phyloP scores from a whole-genome alignment of 2,888 invertebrate species.

The Tipula vernalis region DNA sequence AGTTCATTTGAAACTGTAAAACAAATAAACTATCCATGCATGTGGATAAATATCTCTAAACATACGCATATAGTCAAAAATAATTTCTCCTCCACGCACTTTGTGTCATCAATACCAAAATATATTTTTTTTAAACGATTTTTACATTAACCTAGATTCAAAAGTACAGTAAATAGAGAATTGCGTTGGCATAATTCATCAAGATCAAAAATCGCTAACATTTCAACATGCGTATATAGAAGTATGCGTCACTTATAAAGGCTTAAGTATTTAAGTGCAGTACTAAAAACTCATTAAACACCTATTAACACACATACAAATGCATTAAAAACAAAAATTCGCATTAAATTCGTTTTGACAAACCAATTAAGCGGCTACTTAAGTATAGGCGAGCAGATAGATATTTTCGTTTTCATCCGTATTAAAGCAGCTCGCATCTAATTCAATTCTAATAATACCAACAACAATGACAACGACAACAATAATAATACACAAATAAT shows the following conservation, averaged over 20 bases:
- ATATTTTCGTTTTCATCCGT: background rate
- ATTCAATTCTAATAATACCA: background rate
- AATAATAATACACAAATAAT: background rate
- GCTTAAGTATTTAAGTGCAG: background rate
- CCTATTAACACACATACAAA: background rate
- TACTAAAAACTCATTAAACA: background rate
- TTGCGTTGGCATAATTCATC: background rate
- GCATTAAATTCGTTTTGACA: background rate
- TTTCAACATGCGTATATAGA: background rate
- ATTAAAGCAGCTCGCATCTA: background rate
- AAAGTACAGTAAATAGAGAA: background rate
- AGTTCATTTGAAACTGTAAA: too few species aligned
- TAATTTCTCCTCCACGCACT: background rate
- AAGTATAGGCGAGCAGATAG: background rate
- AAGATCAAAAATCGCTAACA: background rate
- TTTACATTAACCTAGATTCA: background rate
- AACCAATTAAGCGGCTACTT: background rate
- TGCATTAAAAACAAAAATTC: too few species aligned
- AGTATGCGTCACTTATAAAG: background rate
- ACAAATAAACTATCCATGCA: too few species aligned
- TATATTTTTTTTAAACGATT: background rate
- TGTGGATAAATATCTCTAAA: too few species aligned
- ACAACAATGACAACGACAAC: background rate
- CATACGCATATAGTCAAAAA: too few species aligned
- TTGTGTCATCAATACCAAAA: background rate